Evolutionary conservation across 2,113 vertebrate genomes (phyloP), one percentile per base, ranked within the genome.

Genomic region (Sinocyclocheilus maitianheensis): DNA sequence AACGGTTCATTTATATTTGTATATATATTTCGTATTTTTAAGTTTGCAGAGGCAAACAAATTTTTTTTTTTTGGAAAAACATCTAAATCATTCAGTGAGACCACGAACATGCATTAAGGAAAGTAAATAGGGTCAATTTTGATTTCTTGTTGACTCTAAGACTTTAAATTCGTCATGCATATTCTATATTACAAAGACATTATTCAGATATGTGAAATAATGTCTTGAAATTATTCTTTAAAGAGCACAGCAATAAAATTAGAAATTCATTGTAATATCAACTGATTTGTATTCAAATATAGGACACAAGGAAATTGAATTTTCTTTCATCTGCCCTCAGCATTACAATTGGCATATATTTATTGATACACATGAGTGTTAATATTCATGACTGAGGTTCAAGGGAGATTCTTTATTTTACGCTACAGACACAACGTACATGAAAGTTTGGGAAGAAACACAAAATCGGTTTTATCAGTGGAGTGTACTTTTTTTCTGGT

Each of bases 241-340:
- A 4, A 46, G 5, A 37, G 63, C 34, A 69, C 9, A 82, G 40
- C 53, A 87, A 87, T 69, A 62, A 22, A 80, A 71, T 34, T 53
- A 81, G 24, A 75, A 82, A 85, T 86, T 80, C 80, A 84, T 88
- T 81, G 89, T 80, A 85, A 40, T 18, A 40, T 85, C 22, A 53
- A 87, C 89, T 90, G 84, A 93, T 93, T 90, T 90, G 87, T 87
- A 91, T 91, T 91, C 82, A 91, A 90, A 92, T 87, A 81, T 90
- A 89, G 37, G 34, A n/a, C 74, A 62, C 78, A 87, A 79, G 62
- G 86, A 79, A 92, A 91, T 87, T 63, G 67, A 85, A 88, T 90
- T 89, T 85, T 78, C 81, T 81, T 84, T 90, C 81, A 88, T 90
- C 88, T 88, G 85, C 79, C 83, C 48, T 63, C 75, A 86, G 88